Evolutionary conservation across 2,113 vertebrate genomes (phyloP), one percentile per base, ranked within the genome.

Genomic region (Chiloscyllium plagiosum): DNA sequence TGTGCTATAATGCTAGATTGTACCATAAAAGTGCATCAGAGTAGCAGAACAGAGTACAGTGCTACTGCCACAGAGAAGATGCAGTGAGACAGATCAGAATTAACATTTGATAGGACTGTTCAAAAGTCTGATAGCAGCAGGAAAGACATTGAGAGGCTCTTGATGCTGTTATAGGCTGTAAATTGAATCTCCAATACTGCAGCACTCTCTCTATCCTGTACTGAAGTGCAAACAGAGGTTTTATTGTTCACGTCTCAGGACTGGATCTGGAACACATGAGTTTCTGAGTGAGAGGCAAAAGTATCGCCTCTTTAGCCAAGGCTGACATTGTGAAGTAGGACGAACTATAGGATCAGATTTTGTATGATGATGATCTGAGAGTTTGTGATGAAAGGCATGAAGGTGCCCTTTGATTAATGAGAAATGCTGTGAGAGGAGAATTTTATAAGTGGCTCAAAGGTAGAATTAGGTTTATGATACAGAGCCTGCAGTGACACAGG

Each of bases 381-480:
- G 56, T 61, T n/a, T 37, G 20, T 8, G 29, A 37, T 42, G 19
- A 65, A 93, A 93, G 33, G 61, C 61, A 66, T 93, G 87, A 65
- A 56, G 26, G 56, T 61, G 15, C 65, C n/a, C 65, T 93, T 47
- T 93, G 89, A 93, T 37, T 93, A 93, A 68, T 66, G 56, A 65
- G 66, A 61, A 66, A 93, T 66, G 56, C 19, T 4, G 5, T 66
- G 89, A 93, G n/a, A 19, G 89, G 61, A 93, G 56, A 61, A 66
- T 22, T 93, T 66, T 37, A 19, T 92, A 61, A 92, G 89, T 37
- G 33, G 61, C 33, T 33, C 66, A 61, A 19, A 68, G 89, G 61
- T 65, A 37, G 61, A 92, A 92, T 66, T 66, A 66, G 89, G 56
- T 92, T 65, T 92, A 37, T 92, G 89, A 66, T 66, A 33, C 89